A percentile compares a stretch with the other conserved stretches of the same genome.
Evolutionary conservation across 1,140 invertebrate species (phyloP).

Genomic region (Scaptomyza montana): DNA sequence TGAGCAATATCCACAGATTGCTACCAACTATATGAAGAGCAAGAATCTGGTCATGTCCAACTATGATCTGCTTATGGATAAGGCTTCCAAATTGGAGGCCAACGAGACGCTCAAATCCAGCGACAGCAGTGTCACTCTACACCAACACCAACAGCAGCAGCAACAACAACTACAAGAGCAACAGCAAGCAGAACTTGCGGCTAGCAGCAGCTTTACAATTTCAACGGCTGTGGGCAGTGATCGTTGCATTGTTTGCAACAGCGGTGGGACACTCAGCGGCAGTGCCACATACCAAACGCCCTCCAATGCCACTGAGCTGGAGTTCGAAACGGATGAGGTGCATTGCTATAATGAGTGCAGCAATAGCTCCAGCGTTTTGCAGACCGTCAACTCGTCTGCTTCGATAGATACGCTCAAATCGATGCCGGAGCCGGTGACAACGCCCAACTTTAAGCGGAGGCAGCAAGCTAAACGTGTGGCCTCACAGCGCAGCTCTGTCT

Average conservation of each 20-base stretch:
- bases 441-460: conserved; percentile 56
- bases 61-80: conserved; percentile 86
- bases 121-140: conserved; percentile 66
- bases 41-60: conserved; percentile 88
- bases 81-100: conserved; percentile 80
- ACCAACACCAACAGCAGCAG: conserved; percentile 38
- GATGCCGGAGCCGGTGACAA: conserved; percentile 31
- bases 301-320: conserved; percentile 88
- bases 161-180: conserved; percentile 32
- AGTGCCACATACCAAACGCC: conserved; percentile 86
- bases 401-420: conserved; percentile 76
- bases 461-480: conserved; percentile 63
- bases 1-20: conserved; percentile 88
- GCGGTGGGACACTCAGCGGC: conserved; percentile 61
- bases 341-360: conserved; percentile 67
- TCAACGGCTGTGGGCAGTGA: conserved; percentile 79
- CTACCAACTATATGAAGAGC: conserved; percentile 89
- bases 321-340: conserved; percentile 86
- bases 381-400: conserved; percentile 65
- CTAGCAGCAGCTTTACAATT: conserved; percentile 54
- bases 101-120: conserved; percentile 61
- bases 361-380: conserved; percentile 43
- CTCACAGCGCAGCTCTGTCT: conserved; percentile 74
- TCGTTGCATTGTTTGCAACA: conserved; percentile 85
- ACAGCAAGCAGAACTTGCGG: conserved; percentile 42